Conservation (phyloP, 1,140 invertebrate genomes). For the Drosophila takahashii region DNA sequence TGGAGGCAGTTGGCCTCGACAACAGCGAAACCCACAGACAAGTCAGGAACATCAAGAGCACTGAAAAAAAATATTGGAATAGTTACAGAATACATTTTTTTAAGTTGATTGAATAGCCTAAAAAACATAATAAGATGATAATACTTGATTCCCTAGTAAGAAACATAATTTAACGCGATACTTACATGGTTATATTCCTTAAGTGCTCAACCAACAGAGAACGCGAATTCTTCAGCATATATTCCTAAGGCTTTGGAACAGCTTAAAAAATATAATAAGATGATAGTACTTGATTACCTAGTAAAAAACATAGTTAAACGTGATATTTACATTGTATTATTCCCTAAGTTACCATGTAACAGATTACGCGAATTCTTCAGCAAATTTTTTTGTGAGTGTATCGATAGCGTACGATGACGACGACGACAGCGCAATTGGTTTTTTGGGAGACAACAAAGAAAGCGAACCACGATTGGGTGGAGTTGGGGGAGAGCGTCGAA, state of each 20-base stretch:
- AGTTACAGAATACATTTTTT: background rate
- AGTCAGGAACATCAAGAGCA: constrained; percentile 8
- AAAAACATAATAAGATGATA: background rate
- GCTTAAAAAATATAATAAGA: background rate
- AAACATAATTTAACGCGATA: no score
- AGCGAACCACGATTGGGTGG: constrained; percentile 43
- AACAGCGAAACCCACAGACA: constrained; percentile 24
- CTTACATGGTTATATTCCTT: no score
- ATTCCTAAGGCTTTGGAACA: no score
- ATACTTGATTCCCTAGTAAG: no score
- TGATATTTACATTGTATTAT: no score
- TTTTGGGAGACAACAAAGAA: constrained; percentile 61
- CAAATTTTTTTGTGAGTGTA: constrained; percentile 4
- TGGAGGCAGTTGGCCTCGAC: constrained; percentile 38
- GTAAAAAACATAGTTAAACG: no score
- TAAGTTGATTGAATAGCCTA: background rate
- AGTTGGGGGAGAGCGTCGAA: constrained; percentile 12
- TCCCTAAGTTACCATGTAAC: no score
- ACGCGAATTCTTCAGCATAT: background rate
- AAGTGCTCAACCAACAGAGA: no score
- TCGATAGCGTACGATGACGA: constrained; percentile 40
- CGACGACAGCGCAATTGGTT: constrained; percentile 71
- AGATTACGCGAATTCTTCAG: background rate
- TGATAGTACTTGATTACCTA: no score
- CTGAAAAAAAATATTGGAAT: constrained; percentile 4